Evolutionary conservation across 2,888 invertebrate genomes (phyloP).

Genomic region (Drosophila neotestacea): DNA sequence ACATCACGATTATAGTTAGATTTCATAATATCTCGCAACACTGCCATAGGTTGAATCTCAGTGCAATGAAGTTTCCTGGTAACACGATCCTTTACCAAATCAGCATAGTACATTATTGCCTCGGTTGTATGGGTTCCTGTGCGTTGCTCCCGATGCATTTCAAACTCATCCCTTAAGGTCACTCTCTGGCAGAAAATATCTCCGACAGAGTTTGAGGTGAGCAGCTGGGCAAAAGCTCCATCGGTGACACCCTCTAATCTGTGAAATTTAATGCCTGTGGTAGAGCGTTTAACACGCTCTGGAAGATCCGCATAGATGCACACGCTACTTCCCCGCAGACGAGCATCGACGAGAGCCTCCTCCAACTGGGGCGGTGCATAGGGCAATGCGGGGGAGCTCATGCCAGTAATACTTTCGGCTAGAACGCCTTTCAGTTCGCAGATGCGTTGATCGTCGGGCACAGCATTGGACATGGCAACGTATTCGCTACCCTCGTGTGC

Average conservation of each 20-base stretch:
- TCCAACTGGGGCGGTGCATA: conserved; percentile 74
- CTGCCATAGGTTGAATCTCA: conserved; percentile 57
- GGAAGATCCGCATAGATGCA: conserved; percentile 69
- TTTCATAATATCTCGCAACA: conserved; percentile 53
- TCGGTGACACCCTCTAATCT: conserved; percentile 37
- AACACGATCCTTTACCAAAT: conserved; percentile 46
- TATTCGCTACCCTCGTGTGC: conserved; percentile 67
- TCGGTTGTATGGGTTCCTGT: conserved; percentile 57
- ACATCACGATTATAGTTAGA: conserved; percentile 6
- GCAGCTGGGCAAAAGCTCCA: conserved; percentile 57
- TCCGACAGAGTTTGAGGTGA: conserved; percentile 80
- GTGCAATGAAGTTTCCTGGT: conserved; percentile 61
- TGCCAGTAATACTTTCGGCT: conserved; percentile 29
- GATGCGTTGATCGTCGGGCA: conserved; percentile 75
- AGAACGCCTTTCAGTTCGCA: conserved; percentile 66
- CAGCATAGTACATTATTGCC: conserved; percentile 62
- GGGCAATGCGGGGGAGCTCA: conserved; percentile 70
- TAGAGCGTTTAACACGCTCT: conserved; percentile 74
- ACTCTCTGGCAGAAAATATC: conserved; percentile 75
- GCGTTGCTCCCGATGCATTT: conserved; percentile 39
- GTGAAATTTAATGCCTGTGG: conserved; percentile 77
- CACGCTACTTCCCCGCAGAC: conserved; percentile 58
- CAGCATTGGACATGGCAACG: conserved; percentile 71
- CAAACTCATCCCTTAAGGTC: conserved; percentile 45
- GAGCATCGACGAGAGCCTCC: conserved; percentile 65